These are phyloP conservation scores for Sporophila hypoxantha DNA, from an alignment of 2,113 vertebrate species.

Conservation along the genomic window DNA sequence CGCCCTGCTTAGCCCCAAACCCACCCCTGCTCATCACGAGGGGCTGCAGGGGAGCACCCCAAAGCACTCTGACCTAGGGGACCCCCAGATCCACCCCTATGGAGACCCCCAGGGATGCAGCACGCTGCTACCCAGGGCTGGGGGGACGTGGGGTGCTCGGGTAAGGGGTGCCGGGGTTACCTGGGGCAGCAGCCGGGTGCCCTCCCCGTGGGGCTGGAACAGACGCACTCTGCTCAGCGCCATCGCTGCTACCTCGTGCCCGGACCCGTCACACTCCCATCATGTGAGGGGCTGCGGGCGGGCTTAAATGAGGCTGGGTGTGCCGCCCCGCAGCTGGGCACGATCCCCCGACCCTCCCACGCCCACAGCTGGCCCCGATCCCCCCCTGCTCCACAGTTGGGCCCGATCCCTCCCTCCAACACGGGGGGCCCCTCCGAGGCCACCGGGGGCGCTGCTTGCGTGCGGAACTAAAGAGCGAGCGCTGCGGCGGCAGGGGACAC, in stretches of 20 bases:
- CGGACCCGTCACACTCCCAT: neutral
- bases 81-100: no score
- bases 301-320: neutral
- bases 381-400: neutral
- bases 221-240: neutral
- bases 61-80: neutral
- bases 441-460: rapidly evolving
- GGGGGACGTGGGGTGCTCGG: rapidly evolving
- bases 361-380: neutral
- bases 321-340: neutral
- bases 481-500: rapidly evolving
- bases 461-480: rapidly evolving
- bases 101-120: no score
- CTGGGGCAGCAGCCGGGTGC: slow-evolving; percentile 77
- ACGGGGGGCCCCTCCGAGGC: neutral
- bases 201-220: slow-evolving; percentile 42
- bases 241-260: neutral
- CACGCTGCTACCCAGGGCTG: rapidly evolving
- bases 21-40: neutral
- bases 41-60: rapidly evolving
- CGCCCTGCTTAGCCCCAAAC: neutral
- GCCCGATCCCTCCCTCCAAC: no score
- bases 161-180: slow-evolving; percentile 40
- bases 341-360: neutral
- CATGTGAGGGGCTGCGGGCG: slow-evolving; percentile 18